Evolutionary conservation across 2,797 vertebrate genomes (phyloP).

Genomic region (Pogoniulus pusillus): DNA sequence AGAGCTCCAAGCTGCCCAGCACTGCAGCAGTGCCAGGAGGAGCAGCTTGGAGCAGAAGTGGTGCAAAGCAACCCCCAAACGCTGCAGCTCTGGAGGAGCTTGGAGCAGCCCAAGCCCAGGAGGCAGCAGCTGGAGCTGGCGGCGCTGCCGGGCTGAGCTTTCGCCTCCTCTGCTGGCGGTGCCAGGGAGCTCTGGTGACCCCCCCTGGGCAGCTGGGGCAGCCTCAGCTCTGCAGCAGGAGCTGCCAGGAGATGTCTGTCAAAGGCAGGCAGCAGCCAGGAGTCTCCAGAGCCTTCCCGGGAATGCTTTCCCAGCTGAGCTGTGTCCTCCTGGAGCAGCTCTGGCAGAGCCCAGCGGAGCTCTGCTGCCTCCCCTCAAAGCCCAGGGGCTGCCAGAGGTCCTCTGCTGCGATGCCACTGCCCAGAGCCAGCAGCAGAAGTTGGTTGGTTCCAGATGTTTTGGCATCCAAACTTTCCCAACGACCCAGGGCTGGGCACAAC

Average conservation of each 20-base stretch:
- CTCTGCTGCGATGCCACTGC: background rate
- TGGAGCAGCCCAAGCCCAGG: background rate
- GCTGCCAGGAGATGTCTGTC: background rate
- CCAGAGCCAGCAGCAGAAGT: background rate
- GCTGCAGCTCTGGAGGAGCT: background rate
- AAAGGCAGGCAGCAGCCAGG: background rate
- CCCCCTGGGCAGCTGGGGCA: background rate
- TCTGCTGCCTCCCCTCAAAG: background rate
- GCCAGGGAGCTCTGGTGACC: background rate
- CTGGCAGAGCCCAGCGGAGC: accelerated
- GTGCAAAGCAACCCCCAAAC: background rate
- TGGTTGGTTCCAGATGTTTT: too few relatives aligned
- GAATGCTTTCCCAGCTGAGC: background rate
- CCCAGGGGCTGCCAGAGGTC: background rate
- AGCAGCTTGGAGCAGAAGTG: slow-evolving; percentile 6
- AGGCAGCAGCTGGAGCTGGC: background rate
- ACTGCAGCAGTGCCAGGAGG: too few relatives aligned
- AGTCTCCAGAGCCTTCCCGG: background rate
- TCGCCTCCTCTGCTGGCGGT: background rate
- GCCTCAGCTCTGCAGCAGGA: background rate
- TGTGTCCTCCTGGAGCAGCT: background rate
- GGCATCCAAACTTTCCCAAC: too few relatives aligned
- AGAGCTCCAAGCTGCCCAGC: background rate
- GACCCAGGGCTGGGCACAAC: too few relatives aligned
- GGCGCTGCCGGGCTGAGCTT: background rate